Base-by-base conservation (phyloP, 2,797 vertebrate species). In the Sitta carolinensis region DNA sequence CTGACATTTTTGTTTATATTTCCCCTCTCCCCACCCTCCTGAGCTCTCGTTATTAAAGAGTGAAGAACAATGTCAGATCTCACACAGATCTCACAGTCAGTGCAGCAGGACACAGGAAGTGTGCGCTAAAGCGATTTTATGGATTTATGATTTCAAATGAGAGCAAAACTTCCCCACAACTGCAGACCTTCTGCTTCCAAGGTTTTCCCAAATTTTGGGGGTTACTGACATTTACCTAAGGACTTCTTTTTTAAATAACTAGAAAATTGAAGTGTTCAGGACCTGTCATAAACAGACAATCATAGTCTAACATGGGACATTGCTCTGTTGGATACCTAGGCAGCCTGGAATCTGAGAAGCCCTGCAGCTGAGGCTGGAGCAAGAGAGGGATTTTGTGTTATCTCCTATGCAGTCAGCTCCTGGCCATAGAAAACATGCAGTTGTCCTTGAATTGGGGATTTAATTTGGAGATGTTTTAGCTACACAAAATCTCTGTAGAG, bases 1-100 rank as follows among this genome's bases (percentile, higher is more conserved):
- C 61, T 96, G 58, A 76, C 36, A 93, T 91, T 91, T 95, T 90
- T 93, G 83, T 83, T 96, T 95, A 36, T 81, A 90, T 89, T 95
- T 89, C 64, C 59, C 36, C 82, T 84, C 36, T 40, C 40, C 16
- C 14, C 2, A 0, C 12, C 7, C 29, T 51, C 26, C 66, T 23
- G 27, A 80, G 75, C 38, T 81, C 43, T 54, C 30, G 0, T 85
- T 72, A 84, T 87, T 94, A 59, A 93, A 90, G 79, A 92, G 51
- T n/a, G 43, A 77, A 94, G 72, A 89, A 91, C 75, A 95, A 81
- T 84, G 76, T 94, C 76, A 84, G 55, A 88, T 84, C 51, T 79
- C 89, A 86, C 64, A 90, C 82, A 79, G 82, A 90, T 36, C 36
- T 36, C 40, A 40, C 12, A 40, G 84, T 59, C 73, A 94, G 82